Evolutionary conservation across 2,113 vertebrate genomes (phyloP), one percentile per base, ranked within the genome.

Genomic region (Nerophis ophidion): DNA sequence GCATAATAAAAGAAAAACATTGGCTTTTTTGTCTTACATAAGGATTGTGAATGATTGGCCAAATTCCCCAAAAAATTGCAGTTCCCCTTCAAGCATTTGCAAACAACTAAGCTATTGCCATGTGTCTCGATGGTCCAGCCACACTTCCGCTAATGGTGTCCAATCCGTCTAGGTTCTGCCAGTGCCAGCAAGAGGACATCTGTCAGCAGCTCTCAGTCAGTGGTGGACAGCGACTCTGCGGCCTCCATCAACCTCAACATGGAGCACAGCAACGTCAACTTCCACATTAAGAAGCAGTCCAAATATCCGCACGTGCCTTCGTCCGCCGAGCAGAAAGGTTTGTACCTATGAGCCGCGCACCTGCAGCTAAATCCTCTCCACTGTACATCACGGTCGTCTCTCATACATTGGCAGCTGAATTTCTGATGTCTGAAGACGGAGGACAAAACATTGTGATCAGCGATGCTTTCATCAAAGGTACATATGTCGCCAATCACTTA

Each of bases 261-360:
- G 92, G 97, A 99, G 91, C 92, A 97, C 88, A 96, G 98, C 93
- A 98, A 99, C 75, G 96, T 98, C 84, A 97, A 99, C 91, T 98
- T 98, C 89, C 95, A 97, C 92, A 96, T 99, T 90, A 99, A 98
- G 92, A 99, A 96, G 89, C 95, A 93, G 87, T 94, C 97, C 91
- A 98, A 95, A 87, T 96, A 97, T 85, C 95, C 97, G 72, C 93
- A 98, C 68, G 94, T 98, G 77, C 93, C 94, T 82, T 90, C 92
- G 74, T 88, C 92, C 68, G 81, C 92, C 26, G 96, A 98, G 82
- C 96, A 95, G 83, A 98, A 95, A 98, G 93, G 96, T 98, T 91
- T 56, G 54, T 14, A 91, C 54, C 55, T 48, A 4, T 10, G n/a
- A 36, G 6, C 16, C 15, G 8, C 10, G 5, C n/a, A 2, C 16